phyloP scores from a whole-genome alignment of 2,797 vertebrate species.

The Pagetopsis macropterus region DNA sequence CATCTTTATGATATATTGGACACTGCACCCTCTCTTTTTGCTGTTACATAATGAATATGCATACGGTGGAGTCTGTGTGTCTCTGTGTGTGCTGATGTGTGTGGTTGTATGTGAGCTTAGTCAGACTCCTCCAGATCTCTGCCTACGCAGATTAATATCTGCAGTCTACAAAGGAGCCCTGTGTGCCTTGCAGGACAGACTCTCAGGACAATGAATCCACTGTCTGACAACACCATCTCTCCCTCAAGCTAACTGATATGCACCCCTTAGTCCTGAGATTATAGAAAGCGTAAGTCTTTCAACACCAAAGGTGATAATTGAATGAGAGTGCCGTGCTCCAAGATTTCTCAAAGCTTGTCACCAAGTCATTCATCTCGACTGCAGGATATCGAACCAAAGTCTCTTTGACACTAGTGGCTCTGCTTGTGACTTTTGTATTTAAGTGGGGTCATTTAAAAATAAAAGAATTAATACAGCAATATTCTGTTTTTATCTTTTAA shows the following conservation, averaged over 20 bases:
- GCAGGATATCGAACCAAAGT: conserved; percentile 23
- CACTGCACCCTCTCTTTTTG: conserved; percentile 54
- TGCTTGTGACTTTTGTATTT: conserved; percentile 4
- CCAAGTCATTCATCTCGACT: conserved; percentile 27
- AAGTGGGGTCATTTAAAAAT: neutral
- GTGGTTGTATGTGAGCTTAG: conserved; percentile 74
- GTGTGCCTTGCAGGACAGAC: conserved; percentile 73
- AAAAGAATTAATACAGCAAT: neutral
- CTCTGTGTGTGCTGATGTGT: conserved; percentile 58
- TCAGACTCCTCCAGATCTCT: conserved; percentile 76
- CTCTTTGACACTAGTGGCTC: conserved; percentile 14
- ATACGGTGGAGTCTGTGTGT: conserved; percentile 52
- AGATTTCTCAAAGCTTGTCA: conserved; percentile 39
- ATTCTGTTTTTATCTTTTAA: neutral
- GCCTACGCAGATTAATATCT: conserved; percentile 81
- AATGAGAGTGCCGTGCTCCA: conserved; percentile 30
- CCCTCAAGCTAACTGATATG: conserved; percentile 65
- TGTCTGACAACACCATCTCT: conserved; percentile 74
- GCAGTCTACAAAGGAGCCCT: conserved; percentile 77
- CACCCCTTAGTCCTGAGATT: conserved; percentile 53
- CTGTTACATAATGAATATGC: conserved; percentile 74
- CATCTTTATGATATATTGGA: conserved; percentile 52
- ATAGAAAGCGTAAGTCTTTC: conserved; percentile 50
- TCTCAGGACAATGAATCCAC: conserved; percentile 76
- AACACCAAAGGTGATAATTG: conserved; percentile 58